phyloP scores from a whole-genome alignment of 2,888 invertebrate genomes.

The Cerastis rubricosa region DNA sequence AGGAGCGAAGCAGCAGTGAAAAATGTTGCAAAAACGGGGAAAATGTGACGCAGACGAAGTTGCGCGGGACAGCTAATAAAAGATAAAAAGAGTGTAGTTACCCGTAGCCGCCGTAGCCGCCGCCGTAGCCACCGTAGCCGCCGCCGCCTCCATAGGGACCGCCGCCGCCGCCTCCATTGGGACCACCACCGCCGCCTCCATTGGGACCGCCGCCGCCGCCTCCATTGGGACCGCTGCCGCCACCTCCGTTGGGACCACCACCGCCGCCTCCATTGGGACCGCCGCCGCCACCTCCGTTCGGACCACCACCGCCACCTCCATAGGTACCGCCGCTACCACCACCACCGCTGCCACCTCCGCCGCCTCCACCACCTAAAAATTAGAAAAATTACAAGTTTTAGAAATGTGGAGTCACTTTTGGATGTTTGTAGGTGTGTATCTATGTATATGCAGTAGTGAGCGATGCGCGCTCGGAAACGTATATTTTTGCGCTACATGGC shows the following conservation, averaged over 20 bases:
- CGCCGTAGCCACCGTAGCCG: conserved; percentile 13
- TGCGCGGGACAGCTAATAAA: no score
- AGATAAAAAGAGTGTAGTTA: background rate
- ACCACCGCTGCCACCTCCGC: conserved; percentile 6
- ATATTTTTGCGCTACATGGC: no score
- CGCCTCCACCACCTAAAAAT: conserved; percentile 60
- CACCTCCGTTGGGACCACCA: conserved; percentile 22
- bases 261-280: no score
- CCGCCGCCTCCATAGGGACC: fast-evolving
- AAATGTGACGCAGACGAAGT: no score
- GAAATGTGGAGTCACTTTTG: background rate
- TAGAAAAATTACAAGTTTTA: background rate
- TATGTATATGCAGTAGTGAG: no score
- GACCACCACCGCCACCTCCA: no score
- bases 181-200: conserved; percentile 45
- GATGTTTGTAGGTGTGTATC: background rate
- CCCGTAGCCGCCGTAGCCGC: background rate
- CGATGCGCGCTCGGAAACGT: no score
- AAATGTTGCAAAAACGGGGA: no score
- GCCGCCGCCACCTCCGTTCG: no score
- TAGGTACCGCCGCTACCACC: no score
- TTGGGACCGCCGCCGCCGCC: conserved; percentile 52
- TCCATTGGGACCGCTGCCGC: conserved; percentile 39
- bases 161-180: conserved; percentile 51
- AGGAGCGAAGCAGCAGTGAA: no score